Evolutionary conservation across 2,888 invertebrate genomes (phyloP).

Genomic region (Xylota segnis): DNA sequence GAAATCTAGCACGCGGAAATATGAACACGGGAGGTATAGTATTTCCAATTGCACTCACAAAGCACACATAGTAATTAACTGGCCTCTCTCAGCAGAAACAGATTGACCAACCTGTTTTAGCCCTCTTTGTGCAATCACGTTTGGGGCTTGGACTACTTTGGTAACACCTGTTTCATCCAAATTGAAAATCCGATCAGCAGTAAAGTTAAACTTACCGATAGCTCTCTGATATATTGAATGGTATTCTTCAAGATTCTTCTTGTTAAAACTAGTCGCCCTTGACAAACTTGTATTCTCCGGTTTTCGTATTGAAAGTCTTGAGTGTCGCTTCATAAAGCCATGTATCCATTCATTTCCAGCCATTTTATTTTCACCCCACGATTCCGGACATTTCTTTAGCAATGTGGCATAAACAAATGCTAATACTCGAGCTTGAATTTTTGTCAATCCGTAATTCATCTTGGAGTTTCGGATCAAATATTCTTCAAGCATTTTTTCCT

Average conservation of each 20-base stretch:
- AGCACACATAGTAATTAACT: too few species aligned
- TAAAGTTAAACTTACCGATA: constrained; percentile 47
- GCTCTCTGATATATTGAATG: constrained; percentile 56
- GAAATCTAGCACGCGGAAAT: constrained; percentile 46
- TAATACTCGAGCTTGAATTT: constrained; percentile 46
- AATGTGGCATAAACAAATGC: constrained; percentile 55
- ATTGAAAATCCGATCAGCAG: constrained; percentile 63
- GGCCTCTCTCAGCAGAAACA: constrained; percentile 78
- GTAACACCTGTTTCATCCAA: constrained; percentile 72
- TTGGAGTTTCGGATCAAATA: constrained; percentile 28
- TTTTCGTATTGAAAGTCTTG: constrained; percentile 62
- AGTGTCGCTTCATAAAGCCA: constrained; percentile 69
- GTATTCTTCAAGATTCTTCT: constrained; percentile 64
- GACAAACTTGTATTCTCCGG: constrained; percentile 73
- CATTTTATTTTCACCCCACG: too few species aligned
- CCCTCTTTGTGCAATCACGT: constrained; percentile 71
- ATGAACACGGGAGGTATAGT: constrained; percentile 58
- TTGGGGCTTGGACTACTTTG: constrained; percentile 70
- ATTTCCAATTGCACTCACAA: constrained; percentile 61
- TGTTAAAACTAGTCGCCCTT: constrained; percentile 68
- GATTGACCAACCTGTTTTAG: constrained; percentile 77
- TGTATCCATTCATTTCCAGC: constrained; percentile 70
- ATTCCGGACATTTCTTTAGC: too few species aligned
- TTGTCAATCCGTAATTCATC: constrained; percentile 29
- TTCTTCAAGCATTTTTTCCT: too few species aligned